Evolutionary conservation across 1,140 invertebrate genomes (phyloP).

Genomic region (Lepeophtheirus salmonis): DNA sequence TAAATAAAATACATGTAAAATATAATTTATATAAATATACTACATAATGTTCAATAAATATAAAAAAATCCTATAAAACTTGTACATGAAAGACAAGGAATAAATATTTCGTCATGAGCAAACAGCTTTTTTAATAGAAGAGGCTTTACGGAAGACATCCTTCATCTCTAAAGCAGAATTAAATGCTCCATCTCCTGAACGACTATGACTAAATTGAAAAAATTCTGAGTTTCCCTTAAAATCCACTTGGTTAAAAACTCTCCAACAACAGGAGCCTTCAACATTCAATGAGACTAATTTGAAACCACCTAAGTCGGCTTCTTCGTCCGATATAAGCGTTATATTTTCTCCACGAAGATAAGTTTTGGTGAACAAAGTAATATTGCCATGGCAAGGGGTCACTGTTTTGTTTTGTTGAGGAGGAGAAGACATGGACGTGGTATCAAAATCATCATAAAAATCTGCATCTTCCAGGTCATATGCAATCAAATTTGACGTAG

Average conservation of each 20-base stretch:
- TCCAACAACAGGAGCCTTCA: conserved; percentile 11
- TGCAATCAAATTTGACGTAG: no score
- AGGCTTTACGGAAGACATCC: neutral
- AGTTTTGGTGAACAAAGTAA: neutral
- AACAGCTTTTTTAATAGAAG: conserved; percentile 1
- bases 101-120: no score
- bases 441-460: neutral
- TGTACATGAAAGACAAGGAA: no score
- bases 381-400: neutral
- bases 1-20: no score
- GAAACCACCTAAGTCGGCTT: neutral
- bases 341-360: neutral
- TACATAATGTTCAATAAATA: no score
- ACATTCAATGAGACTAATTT: neutral
- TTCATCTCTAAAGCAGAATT: neutral
- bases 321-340: neutral
- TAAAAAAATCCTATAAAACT: no score
- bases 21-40: no score
- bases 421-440: neutral
- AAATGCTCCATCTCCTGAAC: neutral
- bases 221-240: conserved; percentile 1
- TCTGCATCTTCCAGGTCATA: no score
- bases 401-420: neutral
- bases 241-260: neutral
- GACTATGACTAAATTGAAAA: neutral